Evolutionary conservation across 2,113 vertebrate species (phyloP), one percentile per base, ranked within the genome.

Genomic region (Onychostoma macrolepis): DNA sequence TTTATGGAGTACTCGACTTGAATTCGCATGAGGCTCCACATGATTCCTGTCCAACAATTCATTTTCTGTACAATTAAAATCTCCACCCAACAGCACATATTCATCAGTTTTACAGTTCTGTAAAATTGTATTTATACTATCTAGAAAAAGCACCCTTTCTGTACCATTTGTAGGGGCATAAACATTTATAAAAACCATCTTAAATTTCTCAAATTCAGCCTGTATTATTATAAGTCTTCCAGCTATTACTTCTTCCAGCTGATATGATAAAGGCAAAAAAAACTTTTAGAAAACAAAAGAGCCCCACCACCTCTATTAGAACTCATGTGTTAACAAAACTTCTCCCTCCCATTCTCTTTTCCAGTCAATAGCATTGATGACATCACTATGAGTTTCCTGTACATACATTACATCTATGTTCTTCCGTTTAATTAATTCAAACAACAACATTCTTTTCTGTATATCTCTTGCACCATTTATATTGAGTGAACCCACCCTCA

Each of bases 401-500:
- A 75, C 36, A 12, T n/a, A 26, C 41, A 75, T 8, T 1, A 76
- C 38, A 76, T 76, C 41, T 1, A 45, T n/a, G 24, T 41, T 45
- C 2, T 76, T 76, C 4, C 26, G 36, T 45, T 3, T n/a, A n/a
- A 43, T 76, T 45, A 76, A 4, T 9, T 76, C 41, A n/a, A 4
- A 76, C 11, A 76, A n/a, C 41, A 45, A 11, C 10, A n/a, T n/a
- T 26, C 21, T 75, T 43, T 75, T 76, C 38, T 13, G 19, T 8
- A 24, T 45, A 6, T 76, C 72, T 45, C 38, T 21, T 26, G 41
- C 72, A 24, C 38, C 72, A 26, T 76, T 76, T 43, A 76, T n/a
- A 45, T 76, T 76, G 36, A 76, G 72, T 43, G 72, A 61, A 26
- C 58, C 58, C n/a, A 63, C 24, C 58, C 58, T 76, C 12, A 76